These are phyloP conservation scores for Notarius lentiginosus DNA, from an alignment of 2,113 vertebrate genomes.

Conservation along the genomic window DNA sequence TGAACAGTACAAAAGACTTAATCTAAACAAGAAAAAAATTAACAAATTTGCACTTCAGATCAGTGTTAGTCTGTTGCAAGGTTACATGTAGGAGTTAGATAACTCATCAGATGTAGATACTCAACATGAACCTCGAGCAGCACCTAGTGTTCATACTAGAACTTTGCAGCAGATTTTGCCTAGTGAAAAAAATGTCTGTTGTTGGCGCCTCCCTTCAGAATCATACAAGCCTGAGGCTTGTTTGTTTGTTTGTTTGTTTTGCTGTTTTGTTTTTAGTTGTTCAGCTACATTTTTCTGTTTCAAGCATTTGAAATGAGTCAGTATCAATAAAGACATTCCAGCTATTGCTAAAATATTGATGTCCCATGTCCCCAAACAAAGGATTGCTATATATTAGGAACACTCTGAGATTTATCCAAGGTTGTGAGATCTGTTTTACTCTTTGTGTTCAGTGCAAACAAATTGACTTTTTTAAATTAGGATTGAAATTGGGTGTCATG, in stretches of 20 bases:
- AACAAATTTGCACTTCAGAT: not conserved
- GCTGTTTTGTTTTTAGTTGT: not conserved
- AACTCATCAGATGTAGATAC: not conserved
- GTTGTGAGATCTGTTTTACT: not conserved
- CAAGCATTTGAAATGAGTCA: not conserved
- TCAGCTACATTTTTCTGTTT: not conserved
- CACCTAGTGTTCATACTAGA: slow-evolving; percentile 14
- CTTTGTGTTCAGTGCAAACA: not conserved
- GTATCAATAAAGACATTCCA: not conserved
- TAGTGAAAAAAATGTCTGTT: not conserved
- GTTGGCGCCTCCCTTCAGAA: not conserved
- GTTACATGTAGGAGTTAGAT: not conserved
- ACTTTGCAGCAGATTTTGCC: slow-evolving; percentile 20
- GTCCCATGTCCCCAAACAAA: not conserved
- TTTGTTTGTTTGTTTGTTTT: too few species aligned
- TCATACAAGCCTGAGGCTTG: not conserved
- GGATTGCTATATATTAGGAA: not conserved
- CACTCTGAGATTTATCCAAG: not conserved
- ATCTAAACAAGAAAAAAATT: not conserved
- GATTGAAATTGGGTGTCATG: not conserved
- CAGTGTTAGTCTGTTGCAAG: not conserved
- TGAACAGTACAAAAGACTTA: not conserved
- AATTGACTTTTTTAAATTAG: not conserved
- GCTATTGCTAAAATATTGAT: slow-evolving; percentile 14
- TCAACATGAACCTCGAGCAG: slow-evolving; percentile 23